Conservation (phyloP, 1,140 invertebrate genomes). For the Diploscapter pachys region DNA sequence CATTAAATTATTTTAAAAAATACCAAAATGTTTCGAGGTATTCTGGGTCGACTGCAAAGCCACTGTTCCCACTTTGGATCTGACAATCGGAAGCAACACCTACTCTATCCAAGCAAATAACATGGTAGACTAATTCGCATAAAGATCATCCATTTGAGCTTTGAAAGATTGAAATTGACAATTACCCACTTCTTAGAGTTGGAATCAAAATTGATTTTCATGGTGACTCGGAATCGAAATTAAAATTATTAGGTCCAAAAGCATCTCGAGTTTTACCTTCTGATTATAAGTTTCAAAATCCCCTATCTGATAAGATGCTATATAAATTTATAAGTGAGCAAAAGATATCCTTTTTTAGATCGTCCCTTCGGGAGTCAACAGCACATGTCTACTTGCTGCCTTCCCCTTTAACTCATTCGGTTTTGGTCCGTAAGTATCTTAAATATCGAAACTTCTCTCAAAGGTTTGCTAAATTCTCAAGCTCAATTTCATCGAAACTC, state of each 20-base stretch:
- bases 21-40: too few relatives aligned
- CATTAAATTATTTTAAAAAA: too few relatives aligned
- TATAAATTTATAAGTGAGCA: too few relatives aligned
- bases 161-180: neutral
- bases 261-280: neutral
- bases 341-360: too few relatives aligned
- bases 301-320: too few relatives aligned
- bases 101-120: neutral
- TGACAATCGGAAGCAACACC: slow-evolving; percentile 26
- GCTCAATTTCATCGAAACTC: too few relatives aligned
- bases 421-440: slow-evolving; percentile 24
- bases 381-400: slow-evolving; percentile 28
- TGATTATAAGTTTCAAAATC: too few relatives aligned
- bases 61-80: slow-evolving; percentile 18
- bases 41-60: slow-evolving; percentile 16
- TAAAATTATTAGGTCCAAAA: slow-evolving; percentile 4
- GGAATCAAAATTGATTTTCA: neutral
- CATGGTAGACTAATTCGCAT: too few relatives aligned
- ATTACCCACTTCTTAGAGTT: neutral
- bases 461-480: too few relatives aligned
- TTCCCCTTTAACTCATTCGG: slow-evolving; percentile 30
- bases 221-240: too few relatives aligned
- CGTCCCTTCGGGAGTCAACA: slow-evolving; percentile 18
- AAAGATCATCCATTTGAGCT: neutral
- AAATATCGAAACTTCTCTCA: too few relatives aligned